Evolutionary conservation across 2,113 vertebrate species (phyloP).

Genomic region (Bombycilla garrulus): DNA sequence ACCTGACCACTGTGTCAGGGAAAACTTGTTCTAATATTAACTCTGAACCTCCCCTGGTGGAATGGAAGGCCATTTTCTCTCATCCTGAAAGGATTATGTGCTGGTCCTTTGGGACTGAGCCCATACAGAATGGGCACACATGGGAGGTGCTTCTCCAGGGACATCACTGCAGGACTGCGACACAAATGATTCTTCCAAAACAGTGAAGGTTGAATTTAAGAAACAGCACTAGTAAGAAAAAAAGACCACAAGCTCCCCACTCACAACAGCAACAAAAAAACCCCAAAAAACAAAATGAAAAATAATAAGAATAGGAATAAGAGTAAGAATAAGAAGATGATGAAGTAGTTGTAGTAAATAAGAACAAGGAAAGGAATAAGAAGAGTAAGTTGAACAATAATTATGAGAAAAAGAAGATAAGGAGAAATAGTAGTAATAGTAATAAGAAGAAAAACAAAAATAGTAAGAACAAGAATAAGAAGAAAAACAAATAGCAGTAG

Average conservation of each 20-base stretch:
- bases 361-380: neutral
- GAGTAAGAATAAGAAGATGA: neutral
- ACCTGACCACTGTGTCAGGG: neutral
- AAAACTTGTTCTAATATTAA: neutral
- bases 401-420: neutral
- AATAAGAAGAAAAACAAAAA: neutral
- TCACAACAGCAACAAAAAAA: neutral
- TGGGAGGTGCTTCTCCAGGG: neutral
- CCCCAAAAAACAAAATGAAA: neutral
- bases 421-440: neutral
- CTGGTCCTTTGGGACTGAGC: neutral
- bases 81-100: neutral
- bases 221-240: neutral
- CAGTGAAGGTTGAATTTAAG: neutral
- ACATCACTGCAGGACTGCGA: accelerated
- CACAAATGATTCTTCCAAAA: neutral
- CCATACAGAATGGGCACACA: neutral
- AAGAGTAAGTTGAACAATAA: neutral
- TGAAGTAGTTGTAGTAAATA: neutral
- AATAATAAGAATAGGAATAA: neutral
- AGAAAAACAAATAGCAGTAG: neutral
- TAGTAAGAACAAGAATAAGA: neutral
- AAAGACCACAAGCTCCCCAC: neutral
- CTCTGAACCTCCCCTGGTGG: neutral
- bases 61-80: neutral